Evolutionary conservation across 2,888 invertebrate species (phyloP).

Genomic region (Pherbina coryleti): DNA sequence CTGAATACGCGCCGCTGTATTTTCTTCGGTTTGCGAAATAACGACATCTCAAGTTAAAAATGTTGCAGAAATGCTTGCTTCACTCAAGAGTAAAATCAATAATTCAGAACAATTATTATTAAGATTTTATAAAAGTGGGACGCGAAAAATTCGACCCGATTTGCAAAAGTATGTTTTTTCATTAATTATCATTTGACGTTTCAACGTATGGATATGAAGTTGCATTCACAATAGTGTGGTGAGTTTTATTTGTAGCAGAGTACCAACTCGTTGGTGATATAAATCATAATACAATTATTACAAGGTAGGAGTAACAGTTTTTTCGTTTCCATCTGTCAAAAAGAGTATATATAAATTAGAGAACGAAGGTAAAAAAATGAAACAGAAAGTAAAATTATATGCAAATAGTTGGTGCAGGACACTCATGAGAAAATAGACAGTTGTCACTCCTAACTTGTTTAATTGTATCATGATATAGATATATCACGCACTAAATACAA

Average conservation of each 20-base stretch:
- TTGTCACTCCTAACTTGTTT: no score
- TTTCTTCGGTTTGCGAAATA: conserved; percentile 90
- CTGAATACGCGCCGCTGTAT: conserved; percentile 83
- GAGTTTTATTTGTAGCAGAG: conserved; percentile 23
- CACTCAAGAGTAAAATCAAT: conserved; percentile 14
- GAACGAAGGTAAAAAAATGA: no score
- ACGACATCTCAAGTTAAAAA: conserved; percentile 74
- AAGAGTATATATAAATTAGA: no score
- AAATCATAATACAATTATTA: no score
- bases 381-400: no score
- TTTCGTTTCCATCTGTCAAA: no score
- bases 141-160: conserved; percentile 20
- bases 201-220: background rate
- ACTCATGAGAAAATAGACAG: no score
- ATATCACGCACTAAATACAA: no score
- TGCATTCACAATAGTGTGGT: conserved; percentile 2
- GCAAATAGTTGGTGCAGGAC: no score
- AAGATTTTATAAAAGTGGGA: conserved; percentile 12
- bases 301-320: no score
- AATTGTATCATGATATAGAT: no score
- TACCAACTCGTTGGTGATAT: no score
- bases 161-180: conserved; percentile 6
- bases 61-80: conserved; percentile 27
- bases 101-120: conserved; percentile 17
- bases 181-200: background rate